Evolutionary conservation across 2,888 invertebrate species (phyloP), one percentile per base, ranked within the genome.

Genomic region (Branchipolynoe longqiensis): DNA sequence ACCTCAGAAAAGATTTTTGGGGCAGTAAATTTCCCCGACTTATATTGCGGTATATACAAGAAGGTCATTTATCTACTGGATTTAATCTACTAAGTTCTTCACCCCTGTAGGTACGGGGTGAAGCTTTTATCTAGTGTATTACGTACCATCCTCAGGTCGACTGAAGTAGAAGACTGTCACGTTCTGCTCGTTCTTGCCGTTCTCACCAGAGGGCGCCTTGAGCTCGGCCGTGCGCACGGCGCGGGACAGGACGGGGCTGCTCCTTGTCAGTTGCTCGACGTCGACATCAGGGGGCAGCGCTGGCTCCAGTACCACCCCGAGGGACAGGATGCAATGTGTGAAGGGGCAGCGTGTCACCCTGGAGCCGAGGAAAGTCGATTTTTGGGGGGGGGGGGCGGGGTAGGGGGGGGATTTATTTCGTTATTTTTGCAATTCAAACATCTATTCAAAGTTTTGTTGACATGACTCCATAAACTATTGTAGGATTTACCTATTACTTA

Each of bases 301-400:
- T 22, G 38, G 40, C 14, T 74, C 78, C 22, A 54, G 36, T 25
- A 69, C 62, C 38, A 78, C 78, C 38, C 28, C 54, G 14, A 59
- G 36, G 22, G 59, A 54, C 40, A 59, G 58, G 31, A 85, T 31
- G 56, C 85, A 85, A 83, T 85, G 59, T 6, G 82, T 48, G 40
- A 82, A 85, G 12, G 64, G 64, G 48, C 85, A 85, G 6, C 38
- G 18, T 4, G 81, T 3, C 3, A 6, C 48, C 8, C 81, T 81
- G 81, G 25, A 48, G 31, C n/a, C 6, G 8, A 62, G n/a, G 28
- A n/a, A 58, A n/a, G n/a, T n/a, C n/a, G n/a, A n/a, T n/a, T n/a
- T n/a, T n/a, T n/a, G 48, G 48, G 48, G 8, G 48, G 48, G 8
- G 18, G 48, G 18, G 48, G 18, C 48, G 48, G 48, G 48, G 48